These are phyloP conservation scores for Parazoanthus atlanticus DNA, from an alignment of 92 coral and sea anemone species.

Conservation along the genomic window DNA sequence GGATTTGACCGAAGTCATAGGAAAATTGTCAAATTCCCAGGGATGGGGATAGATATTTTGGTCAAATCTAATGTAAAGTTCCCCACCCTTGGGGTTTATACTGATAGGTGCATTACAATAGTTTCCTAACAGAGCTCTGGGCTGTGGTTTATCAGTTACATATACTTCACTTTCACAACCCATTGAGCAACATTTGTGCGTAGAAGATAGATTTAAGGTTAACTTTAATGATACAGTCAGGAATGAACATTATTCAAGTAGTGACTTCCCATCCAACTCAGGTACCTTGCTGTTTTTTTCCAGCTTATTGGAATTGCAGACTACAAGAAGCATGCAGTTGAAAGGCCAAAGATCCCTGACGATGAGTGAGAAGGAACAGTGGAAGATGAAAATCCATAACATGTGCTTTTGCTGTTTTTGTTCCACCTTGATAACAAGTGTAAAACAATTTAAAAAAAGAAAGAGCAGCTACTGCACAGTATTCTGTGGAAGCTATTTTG, in stretches of 20 bases:
- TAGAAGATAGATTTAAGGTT: neutral
- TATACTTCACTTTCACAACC: no score
- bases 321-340: constrained; percentile 33
- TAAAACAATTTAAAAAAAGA: neutral
- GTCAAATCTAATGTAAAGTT: no score
- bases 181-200: no score
- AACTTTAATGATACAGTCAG: no score
- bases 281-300: neutral
- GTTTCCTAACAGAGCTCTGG: no score
- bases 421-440: neutral
- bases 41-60: no score
- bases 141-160: no score
- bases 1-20: no score
- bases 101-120: no score
- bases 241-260: no score
- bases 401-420: constrained; percentile 17
- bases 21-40: no score
- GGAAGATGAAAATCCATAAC: neutral
- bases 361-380: constrained; percentile 8
- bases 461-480: neutral
- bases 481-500: neutral
- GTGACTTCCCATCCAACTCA: neutral
- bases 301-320: constrained; percentile 47
- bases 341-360: constrained; percentile 30
- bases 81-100: no score